Evolutionary conservation across 2,113 vertebrate genomes (phyloP).

Genomic region (Crotalus viridis): DNA sequence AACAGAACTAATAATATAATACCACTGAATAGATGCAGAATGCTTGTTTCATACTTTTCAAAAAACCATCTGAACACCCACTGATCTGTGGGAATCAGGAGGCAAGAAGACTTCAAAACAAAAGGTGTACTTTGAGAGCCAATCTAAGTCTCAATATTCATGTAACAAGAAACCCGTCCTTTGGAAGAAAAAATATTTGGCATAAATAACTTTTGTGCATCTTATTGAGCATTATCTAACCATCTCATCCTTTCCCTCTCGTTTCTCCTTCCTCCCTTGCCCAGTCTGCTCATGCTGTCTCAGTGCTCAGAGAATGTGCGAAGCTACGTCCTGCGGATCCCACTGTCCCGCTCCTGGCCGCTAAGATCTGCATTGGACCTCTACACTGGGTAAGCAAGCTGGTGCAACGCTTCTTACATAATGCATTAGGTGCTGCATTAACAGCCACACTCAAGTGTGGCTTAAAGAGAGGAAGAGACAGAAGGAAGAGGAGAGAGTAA

Average conservation of each 20-base stretch:
- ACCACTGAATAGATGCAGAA: neutral
- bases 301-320: slow-evolving; percentile 87
- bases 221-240: slow-evolving; percentile 45
- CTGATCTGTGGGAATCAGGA: neutral
- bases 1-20: neutral
- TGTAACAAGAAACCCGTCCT: neutral
- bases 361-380: slow-evolving; percentile 93
- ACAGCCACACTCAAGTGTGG: slow-evolving; percentile 10
- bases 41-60: neutral
- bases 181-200: neutral
- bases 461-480: slow-evolving; percentile 24
- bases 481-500: slow-evolving; percentile 1
- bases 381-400: slow-evolving; percentile 90
- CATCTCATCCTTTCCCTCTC: neutral
- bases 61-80: neutral
- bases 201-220: slow-evolving; percentile 18
- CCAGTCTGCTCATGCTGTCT: slow-evolving; percentile 90
- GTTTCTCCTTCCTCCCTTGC: neutral
- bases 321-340: slow-evolving; percentile 88
- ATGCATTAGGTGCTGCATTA: slow-evolving; percentile 32
- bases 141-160: neutral
- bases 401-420: slow-evolving; percentile 50
- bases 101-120: no score
- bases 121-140: neutral
- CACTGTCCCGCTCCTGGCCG: slow-evolving; percentile 86